A percentile compares a stretch with the other conserved stretches of the same genome.
Evolutionary conservation across 2,113 vertebrate genomes (phyloP).

Genomic region (Campylorhamphus procurvoides): DNA sequence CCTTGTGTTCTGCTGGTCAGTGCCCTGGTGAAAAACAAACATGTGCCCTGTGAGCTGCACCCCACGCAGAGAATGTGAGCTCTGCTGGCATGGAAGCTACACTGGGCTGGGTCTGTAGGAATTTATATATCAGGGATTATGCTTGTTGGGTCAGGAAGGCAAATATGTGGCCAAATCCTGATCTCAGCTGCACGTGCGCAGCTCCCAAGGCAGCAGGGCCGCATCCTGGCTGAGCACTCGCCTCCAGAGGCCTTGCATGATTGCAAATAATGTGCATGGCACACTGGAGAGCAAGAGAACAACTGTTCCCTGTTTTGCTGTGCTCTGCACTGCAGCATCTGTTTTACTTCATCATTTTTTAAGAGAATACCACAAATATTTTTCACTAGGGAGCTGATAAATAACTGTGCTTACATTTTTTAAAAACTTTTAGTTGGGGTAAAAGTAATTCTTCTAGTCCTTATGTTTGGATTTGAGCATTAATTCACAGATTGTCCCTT

Average conservation of each 20-base stretch:
- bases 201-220: not conserved
- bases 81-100: not conserved
- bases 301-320: not conserved
- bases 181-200: slow-evolving; percentile 16
- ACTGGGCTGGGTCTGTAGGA: accelerated
- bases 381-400: slow-evolving; percentile 28
- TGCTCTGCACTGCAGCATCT: slow-evolving; percentile 42
- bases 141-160: not conserved
- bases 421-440: not conserved
- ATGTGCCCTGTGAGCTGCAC: not conserved
- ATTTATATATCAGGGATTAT: not conserved
- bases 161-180: not conserved
- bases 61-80: accelerated
- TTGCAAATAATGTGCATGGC: not conserved
- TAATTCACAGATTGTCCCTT: slow-evolving; percentile 29
- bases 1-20: not conserved
- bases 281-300: not conserved
- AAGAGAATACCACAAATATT: slow-evolving; percentile 24
- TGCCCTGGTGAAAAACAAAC: not conserved
- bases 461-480: slow-evolving; percentile 2
- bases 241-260: slow-evolving; percentile 8
- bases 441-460: not conserved
- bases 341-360: slow-evolving; percentile 51
- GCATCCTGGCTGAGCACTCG: not conserved
- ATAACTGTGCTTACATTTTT: not conserved